Percentiles rank a stretch among this genome's conserved stretches.
Conservation (phyloP, 2,797 vertebrate species). For the Stomatorhinus walkeri region DNA sequence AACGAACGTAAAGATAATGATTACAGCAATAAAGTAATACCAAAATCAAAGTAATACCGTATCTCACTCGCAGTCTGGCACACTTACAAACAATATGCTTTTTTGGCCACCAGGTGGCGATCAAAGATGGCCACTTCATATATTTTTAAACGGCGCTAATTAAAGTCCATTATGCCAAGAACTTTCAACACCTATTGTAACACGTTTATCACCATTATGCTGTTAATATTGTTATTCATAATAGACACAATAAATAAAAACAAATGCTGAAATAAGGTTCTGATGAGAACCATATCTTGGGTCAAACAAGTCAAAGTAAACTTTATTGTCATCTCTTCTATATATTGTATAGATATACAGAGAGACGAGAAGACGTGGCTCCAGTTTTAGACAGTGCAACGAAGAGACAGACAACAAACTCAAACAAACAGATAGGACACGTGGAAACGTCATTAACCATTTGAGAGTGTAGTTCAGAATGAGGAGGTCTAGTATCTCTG, state of each 20-base stretch:
- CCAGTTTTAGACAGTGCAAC: too few relatives aligned
- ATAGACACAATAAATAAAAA: background rate
- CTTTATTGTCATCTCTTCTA: too few relatives aligned
- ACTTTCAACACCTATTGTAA: background rate
- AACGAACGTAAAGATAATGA: slow-evolving; percentile 5
- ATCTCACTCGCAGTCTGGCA: background rate
- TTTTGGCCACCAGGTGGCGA: slow-evolving; percentile 31
- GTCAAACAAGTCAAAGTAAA: too few relatives aligned
- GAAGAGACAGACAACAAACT: too few relatives aligned
- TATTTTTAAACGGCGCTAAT: background rate
- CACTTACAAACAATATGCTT: slow-evolving; percentile 12
- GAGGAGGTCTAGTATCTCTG: background rate
- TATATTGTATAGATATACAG: too few relatives aligned
- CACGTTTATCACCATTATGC: background rate
- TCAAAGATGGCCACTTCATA: background rate
- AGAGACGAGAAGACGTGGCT: too few relatives aligned
- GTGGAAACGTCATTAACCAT: background rate
- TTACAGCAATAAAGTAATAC: background rate
- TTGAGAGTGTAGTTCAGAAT: background rate
- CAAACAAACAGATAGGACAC: too few relatives aligned
- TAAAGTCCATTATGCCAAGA: background rate
- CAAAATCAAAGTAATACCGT: background rate
- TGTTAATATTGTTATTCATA: background rate
- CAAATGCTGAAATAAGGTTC: background rate
- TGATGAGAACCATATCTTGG: background rate